A percentile compares a stretch with the other conserved stretches of the same genome.
These are phyloP conservation scores for Chelmon rostratus DNA, from an alignment of 2,797 vertebrate genomes.

Conservation along the genomic window DNA sequence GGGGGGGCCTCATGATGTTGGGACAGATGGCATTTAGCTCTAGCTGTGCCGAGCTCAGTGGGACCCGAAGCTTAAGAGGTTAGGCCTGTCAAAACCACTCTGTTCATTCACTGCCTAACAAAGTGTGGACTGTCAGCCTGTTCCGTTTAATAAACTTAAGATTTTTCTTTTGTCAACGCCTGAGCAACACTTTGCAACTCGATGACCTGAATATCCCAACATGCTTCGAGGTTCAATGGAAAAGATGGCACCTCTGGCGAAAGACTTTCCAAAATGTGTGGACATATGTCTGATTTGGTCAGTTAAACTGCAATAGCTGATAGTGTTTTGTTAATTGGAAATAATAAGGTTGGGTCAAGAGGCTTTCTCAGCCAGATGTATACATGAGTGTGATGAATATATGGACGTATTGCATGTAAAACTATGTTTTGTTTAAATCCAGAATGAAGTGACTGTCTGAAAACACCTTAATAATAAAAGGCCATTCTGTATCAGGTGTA, in stretches of 20 bases:
- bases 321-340: slow-evolving; percentile 45
- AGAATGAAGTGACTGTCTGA: background rate
- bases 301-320: slow-evolving; percentile 22
- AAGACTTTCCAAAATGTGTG: slow-evolving; percentile 53
- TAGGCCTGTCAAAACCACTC: slow-evolving; percentile 98
- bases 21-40: slow-evolving; percentile 98
- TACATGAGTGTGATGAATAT: slow-evolving; percentile 13
- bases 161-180: slow-evolving; percentile 84
- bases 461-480: background rate
- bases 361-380: slow-evolving; percentile 10
- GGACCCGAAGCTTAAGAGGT: slow-evolving; percentile 96
- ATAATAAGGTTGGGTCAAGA: slow-evolving; percentile 18
- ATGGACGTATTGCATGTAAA: background rate
- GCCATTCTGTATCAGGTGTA: background rate
- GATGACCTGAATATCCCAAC: slow-evolving; percentile 81
- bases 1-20: slow-evolving; percentile 87
- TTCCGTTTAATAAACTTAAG: slow-evolving; percentile 93
- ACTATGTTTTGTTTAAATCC: background rate
- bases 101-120: slow-evolving; percentile 96
- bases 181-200: slow-evolving; percentile 81
- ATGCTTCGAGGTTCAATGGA: slow-evolving; percentile 61
- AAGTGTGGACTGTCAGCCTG: slow-evolving; percentile 92
- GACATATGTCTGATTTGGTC: slow-evolving; percentile 43
- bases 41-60: slow-evolving; percentile 96
- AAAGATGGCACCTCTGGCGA: slow-evolving; percentile 66